Evolutionary conservation across 2,113 vertebrate species (phyloP).

Genomic region (Percopsis transmontana): DNA sequence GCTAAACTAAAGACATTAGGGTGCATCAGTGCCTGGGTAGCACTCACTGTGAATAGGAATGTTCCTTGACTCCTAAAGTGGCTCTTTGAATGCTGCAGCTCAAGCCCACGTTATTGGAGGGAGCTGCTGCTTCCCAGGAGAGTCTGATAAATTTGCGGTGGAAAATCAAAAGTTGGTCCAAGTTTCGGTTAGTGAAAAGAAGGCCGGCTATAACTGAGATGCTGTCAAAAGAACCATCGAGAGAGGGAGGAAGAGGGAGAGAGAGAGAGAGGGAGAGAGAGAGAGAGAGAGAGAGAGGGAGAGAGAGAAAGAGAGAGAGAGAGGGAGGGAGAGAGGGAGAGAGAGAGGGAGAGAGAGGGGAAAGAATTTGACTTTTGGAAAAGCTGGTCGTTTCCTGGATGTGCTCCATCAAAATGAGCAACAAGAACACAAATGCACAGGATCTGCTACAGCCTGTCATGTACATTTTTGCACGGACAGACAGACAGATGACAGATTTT

Average conservation of each 20-base stretch:
- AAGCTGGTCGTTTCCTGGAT: slow-evolving; percentile 58
- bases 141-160: not conserved
- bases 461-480: slow-evolving; percentile 16
- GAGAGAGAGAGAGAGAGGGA: no score
- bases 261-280: no score
- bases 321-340: no score
- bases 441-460: slow-evolving; percentile 18
- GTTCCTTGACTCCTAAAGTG: not conserved
- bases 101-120: slow-evolving; percentile 1
- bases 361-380: slow-evolving; percentile 48
- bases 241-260: not conserved
- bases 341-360: not conserved
- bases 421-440: slow-evolving; percentile 36
- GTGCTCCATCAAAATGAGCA: not conserved
- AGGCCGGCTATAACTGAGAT: slow-evolving; percentile 26
- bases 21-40: not conserved
- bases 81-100: not conserved
- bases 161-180: slow-evolving; percentile 20
- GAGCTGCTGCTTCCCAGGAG: not conserved
- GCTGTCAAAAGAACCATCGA: slow-evolving; percentile 32
- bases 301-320: no score
- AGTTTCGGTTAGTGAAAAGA: not conserved
- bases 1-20: not conserved
- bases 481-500: slow-evolving; percentile 15
- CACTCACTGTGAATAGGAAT: not conserved